A percentile compares a stretch with the other conserved stretches of the same genome.
Evolutionary conservation across 2,888 invertebrate species (phyloP).

Genomic region (Apodemia hepburni): DNA sequence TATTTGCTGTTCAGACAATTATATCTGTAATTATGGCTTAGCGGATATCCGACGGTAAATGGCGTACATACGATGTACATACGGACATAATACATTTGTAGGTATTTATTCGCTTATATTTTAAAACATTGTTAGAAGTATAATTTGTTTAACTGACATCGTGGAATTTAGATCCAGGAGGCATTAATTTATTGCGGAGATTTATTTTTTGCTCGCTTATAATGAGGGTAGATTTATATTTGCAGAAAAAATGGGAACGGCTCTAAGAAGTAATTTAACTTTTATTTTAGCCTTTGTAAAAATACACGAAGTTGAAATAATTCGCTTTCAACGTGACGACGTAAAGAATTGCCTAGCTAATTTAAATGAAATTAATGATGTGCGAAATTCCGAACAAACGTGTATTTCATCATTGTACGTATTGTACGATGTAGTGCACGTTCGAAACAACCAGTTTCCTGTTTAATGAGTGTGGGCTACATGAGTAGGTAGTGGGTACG

Average conservation of each 20-base stretch:
- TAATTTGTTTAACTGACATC: background rate
- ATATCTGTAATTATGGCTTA: no score
- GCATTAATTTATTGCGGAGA: background rate
- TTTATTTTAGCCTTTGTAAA: conserved; percentile 4
- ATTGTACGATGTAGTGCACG: background rate
- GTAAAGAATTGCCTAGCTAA: conserved; percentile 3
- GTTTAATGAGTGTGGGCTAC: conserved; percentile 8
- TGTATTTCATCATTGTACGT: conserved; percentile 2
- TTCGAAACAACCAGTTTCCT: conserved; percentile 10
- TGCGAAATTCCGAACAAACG: conserved; percentile 5
- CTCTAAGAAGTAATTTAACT: conserved; percentile 4
- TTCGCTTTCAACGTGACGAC: conserved; percentile 4
- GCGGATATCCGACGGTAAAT: no score
- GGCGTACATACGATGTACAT: no score
- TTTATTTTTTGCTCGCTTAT: background rate
- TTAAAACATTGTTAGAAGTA: background rate
- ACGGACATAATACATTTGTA: background rate
- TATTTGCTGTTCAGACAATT: no score
- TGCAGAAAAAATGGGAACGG: conserved; percentile 2
- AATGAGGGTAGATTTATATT: conserved; percentile 13
- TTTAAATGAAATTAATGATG: conserved; percentile 9
- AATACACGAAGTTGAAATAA: conserved; percentile 8
- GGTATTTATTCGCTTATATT: background rate
- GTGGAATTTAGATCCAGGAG: background rate
- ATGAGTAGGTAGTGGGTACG: conserved; percentile 15